Percentiles rank a stretch among this genome's conserved stretches.
Evolutionary conservation across 2,888 invertebrate species (phyloP).

Genomic region (Kryphioiulus occultus): DNA sequence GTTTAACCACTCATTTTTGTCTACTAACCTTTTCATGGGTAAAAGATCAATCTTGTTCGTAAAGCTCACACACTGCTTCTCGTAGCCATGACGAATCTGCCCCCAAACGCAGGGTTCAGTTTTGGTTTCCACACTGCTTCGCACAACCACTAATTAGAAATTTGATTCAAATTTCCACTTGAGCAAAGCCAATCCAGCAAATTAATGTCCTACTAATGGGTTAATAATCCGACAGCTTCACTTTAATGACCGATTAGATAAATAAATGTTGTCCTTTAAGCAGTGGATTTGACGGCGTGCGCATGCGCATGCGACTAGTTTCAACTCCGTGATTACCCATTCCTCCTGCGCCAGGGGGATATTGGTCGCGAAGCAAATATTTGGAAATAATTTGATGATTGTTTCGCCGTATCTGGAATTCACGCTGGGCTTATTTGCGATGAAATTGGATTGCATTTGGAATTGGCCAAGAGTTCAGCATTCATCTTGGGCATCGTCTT

Average conservation of each 20-base stretch:
- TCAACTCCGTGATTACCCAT: background rate
- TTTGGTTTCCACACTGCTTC: constrained; percentile 15
- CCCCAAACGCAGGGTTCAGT: constrained; percentile 22
- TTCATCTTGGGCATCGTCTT: background rate
- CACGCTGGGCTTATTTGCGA: background rate
- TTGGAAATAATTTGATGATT: constrained; percentile 13
- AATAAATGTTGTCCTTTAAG: constrained; percentile 18
- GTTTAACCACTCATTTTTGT: background rate
- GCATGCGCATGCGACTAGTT: background rate
- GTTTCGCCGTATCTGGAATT: background rate
- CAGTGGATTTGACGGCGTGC: background rate
- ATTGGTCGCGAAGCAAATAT: constrained; percentile 4
- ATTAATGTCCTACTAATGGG: constrained; percentile 30
- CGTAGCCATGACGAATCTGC: background rate
- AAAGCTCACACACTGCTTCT: background rate
- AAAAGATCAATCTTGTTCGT: background rate
- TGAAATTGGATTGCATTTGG: background rate
- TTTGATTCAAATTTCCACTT: constrained; percentile 30
- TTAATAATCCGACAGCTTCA: constrained; percentile 33
- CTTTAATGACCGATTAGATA: constrained; percentile 25
- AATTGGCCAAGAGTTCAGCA: too few relatives aligned
- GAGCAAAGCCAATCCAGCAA: constrained; percentile 18
- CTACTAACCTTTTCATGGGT: background rate
- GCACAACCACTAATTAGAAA: constrained; percentile 11
- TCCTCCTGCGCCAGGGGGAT: background rate